phyloP scores from a whole-genome alignment of 2,797 vertebrate genomes.

The Botia almorhae region DNA sequence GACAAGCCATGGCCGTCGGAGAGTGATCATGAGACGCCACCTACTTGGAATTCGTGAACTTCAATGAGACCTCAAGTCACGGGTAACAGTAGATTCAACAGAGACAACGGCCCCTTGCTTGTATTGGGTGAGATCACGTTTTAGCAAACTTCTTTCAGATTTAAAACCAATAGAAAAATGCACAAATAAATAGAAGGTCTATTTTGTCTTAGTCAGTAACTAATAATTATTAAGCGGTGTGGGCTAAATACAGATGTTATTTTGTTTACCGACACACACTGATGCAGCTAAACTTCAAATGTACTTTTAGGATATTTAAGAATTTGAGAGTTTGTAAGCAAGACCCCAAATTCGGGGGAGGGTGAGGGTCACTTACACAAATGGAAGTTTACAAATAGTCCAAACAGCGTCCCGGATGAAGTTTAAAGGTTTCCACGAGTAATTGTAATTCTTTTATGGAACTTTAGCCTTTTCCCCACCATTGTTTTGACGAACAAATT shows the following conservation, averaged over 20 bases:
- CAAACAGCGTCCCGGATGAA: constrained; percentile 36
- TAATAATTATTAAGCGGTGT: neutral
- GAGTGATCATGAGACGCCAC: constrained; percentile 73
- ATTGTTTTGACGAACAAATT: constrained; percentile 1
- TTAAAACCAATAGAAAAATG: constrained; percentile 2
- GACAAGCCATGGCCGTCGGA: constrained; percentile 70
- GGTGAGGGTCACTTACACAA: constrained; percentile 41
- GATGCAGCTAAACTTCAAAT: neutral
- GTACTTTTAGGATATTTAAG: constrained; percentile 6
- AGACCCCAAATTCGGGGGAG: constrained; percentile 57
- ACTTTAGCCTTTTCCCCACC: neutral
- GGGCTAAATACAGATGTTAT: neutral
- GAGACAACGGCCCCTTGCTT: constrained; percentile 31
- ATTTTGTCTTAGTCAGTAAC: neutral
- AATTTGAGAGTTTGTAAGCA: constrained; percentile 19
- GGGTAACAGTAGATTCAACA: constrained; percentile 52
- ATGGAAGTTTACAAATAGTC: constrained; percentile 19
- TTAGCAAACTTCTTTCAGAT: constrained; percentile 4
- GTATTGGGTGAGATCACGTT: constrained; percentile 51
- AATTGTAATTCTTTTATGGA: constrained; percentile 17
- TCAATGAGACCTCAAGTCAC: constrained; percentile 62
- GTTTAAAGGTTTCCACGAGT: constrained; percentile 24
- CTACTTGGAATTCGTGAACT: constrained; percentile 70
- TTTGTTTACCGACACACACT: neutral
- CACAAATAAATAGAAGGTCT: neutral